These are phyloP conservation scores for Sanderia malayensis DNA, from an alignment of 30 jellyfish, hydroid and myxozoan genomes.

Conservation along the genomic window DNA sequence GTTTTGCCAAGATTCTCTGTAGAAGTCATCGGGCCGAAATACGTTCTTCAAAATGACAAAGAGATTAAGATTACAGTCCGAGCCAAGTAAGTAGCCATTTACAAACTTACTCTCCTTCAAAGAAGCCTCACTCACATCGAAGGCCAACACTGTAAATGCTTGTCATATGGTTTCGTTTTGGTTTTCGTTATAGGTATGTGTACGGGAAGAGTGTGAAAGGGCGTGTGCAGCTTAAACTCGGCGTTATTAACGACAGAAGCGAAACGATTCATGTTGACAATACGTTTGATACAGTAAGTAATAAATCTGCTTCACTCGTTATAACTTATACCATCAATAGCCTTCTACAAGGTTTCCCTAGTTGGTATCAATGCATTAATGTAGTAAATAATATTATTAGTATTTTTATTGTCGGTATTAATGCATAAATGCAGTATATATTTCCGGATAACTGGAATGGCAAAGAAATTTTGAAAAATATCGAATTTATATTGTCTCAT, in stretches of 20 bases:
- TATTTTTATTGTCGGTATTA: too few relatives aligned
- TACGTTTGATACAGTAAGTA: conserved; percentile 24
- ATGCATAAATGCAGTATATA: too few relatives aligned
- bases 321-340: background rate
- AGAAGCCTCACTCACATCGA: too few relatives aligned
- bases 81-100: conserved; percentile 24
- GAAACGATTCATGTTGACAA: conserved; percentile 11
- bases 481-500: background rate
- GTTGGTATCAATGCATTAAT: conserved; percentile 3
- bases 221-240: conserved; percentile 13
- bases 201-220: conserved; percentile 54
- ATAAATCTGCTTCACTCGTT: too few relatives aligned
- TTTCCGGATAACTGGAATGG: too few relatives aligned
- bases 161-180: too few relatives aligned
- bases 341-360: background rate
- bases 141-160: too few relatives aligned
- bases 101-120: too few relatives aligned
- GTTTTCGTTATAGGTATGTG: conserved; percentile 23
- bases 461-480: too few relatives aligned
- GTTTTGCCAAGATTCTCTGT: conserved; percentile 48
- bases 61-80: conserved; percentile 1
- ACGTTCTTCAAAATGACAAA: conserved; percentile 17
- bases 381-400: too few relatives aligned
- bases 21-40: conserved; percentile 23
- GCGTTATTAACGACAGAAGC: conserved; percentile 42